Percentiles rank a stretch among this genome's conserved stretches.
Evolutionary conservation across 2,888 invertebrate species (phyloP).

Genomic region (Embidobia sp.): DNA sequence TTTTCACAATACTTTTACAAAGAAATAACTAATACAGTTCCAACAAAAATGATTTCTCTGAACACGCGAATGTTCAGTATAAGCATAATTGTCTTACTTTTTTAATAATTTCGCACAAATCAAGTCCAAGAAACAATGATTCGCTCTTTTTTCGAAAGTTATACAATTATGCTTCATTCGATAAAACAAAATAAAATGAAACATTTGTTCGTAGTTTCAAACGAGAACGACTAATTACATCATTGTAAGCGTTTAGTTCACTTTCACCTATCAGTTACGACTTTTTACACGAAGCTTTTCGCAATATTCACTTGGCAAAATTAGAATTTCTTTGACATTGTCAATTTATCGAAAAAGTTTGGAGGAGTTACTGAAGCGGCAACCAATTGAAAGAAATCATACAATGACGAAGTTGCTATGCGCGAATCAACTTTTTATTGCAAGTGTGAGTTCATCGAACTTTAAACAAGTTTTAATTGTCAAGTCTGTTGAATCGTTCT

Average conservation of each 20-base stretch:
- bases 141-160: not conserved
- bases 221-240: conserved; percentile 14
- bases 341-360: conserved; percentile 42
- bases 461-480: conserved; percentile 5
- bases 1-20: conserved; percentile 41
- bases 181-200: no score
- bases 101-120: not conserved
- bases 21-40: conserved; percentile 14
- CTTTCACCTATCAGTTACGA: conserved; percentile 31
- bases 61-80: conserved; percentile 1
- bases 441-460: conserved; percentile 13
- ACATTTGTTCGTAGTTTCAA: no score
- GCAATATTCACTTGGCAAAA: conserved; percentile 36
- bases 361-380: conserved; percentile 3
- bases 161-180: conserved; percentile 16
- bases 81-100: conserved; percentile 18
- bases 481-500: not conserved
- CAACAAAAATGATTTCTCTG: not conserved
- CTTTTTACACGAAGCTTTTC: conserved; percentile 40
- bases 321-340: conserved; percentile 28
- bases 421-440: conserved; percentile 14
- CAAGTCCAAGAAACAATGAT: not conserved
- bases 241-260: conserved; percentile 27
- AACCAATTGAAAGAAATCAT: conserved; percentile 10
- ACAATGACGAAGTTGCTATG: conserved; percentile 21